Evolutionary conservation across 1,140 invertebrate species (phyloP).

Genomic region (Matsumurasca onukii): DNA sequence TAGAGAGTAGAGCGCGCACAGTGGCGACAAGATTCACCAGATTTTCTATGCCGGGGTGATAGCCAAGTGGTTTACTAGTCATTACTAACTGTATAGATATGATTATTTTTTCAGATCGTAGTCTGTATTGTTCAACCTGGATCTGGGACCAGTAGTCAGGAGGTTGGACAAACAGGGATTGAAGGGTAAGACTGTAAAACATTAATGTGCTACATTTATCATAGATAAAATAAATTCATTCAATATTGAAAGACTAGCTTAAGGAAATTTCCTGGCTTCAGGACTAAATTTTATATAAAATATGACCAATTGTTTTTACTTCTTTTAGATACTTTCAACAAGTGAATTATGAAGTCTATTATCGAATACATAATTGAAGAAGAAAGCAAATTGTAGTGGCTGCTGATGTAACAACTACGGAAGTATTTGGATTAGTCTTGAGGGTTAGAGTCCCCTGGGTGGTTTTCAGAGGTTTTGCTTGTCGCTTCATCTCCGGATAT

Average conservation of each 20-base stretch:
- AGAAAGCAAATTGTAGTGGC: too few species aligned
- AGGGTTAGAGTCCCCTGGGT: too few species aligned
- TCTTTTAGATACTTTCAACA: too few species aligned
- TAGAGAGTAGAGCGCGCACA: not conserved
- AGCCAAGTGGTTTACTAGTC: not conserved
- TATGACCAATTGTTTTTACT: not conserved
- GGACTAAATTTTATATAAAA: not conserved
- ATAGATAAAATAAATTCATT: not conserved
- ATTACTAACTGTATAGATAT: not conserved
- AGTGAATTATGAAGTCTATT: not conserved
- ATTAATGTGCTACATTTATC: not conserved
- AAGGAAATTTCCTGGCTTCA: not conserved
- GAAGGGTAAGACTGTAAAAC: slow-evolving; percentile 17
- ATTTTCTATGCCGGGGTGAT: too few species aligned
- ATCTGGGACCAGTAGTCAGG: not conserved
- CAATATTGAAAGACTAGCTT: not conserved
- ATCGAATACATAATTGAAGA: not conserved
- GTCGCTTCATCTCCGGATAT: too few species aligned
- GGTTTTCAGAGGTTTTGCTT: too few species aligned
- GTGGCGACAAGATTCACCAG: not conserved
- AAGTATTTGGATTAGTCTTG: too few species aligned
- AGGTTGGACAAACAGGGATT: slow-evolving; percentile 25
- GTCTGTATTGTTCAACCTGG: slow-evolving; percentile 17
- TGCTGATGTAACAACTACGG: too few species aligned
- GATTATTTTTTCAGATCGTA: slow-evolving; percentile 50